Percentiles rank a stretch among this genome's conserved stretches.
Conservation (phyloP, 2,888 invertebrate species). For the Lymantria monacha region DNA sequence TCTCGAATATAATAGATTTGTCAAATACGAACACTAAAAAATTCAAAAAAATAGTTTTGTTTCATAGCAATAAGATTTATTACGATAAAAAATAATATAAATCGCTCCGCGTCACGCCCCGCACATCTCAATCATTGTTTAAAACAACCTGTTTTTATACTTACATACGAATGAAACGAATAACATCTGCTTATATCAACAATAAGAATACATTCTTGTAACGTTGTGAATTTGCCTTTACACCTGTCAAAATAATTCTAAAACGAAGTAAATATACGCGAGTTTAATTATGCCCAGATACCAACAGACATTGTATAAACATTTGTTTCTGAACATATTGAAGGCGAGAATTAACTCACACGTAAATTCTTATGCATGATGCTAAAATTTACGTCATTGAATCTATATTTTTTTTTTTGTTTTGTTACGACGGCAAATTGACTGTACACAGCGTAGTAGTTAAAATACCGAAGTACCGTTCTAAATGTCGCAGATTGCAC, state of each 20-base stretch:
- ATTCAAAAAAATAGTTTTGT: too few relatives aligned
- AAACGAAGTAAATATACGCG: slow-evolving; percentile 1
- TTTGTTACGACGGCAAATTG: too few relatives aligned
- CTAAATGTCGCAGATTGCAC: too few relatives aligned
- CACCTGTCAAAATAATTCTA: slow-evolving; percentile 2
- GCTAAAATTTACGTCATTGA: too few relatives aligned
- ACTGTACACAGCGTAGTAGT: too few relatives aligned
- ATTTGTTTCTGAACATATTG: neutral
- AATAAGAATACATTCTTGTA: neutral
- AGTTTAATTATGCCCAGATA: neutral
- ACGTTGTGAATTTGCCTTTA: neutral
- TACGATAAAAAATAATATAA: neutral
- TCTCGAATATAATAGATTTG: too few relatives aligned
- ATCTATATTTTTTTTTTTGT: too few relatives aligned
- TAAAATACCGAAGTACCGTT: too few relatives aligned
- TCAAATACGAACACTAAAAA: too few relatives aligned
- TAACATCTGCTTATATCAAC: neutral
- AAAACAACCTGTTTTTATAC: neutral
- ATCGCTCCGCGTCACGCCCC: neutral
- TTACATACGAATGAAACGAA: neutral
- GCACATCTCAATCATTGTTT: neutral
- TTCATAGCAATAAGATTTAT: too few relatives aligned
- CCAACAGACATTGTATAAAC: slow-evolving; percentile 1
- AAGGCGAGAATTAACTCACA: neutral
- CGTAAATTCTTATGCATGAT: neutral